Base-by-base conservation (phyloP, 2,113 vertebrate species). In the Acinonyx jubatus region DNA sequence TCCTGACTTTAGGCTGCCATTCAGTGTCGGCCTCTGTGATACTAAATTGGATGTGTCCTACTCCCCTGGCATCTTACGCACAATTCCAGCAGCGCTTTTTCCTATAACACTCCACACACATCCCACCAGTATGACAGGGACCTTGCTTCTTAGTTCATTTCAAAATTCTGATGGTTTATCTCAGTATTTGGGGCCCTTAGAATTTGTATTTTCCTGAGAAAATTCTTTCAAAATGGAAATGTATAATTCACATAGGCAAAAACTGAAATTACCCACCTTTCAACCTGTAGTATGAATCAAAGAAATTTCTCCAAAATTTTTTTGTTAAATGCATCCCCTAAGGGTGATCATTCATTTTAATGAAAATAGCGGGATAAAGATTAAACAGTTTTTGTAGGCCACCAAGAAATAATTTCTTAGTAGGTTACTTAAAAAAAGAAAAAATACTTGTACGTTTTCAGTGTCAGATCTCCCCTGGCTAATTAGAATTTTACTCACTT, bases 311-410 rank as follows among this genome's bases (percentile, higher is more conserved):
- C 41, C 92, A 97, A 78, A 80, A 85, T 97, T 5, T 89, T 92
- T 97, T 95, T 97, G 31, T 88, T 96, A 89, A 61, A 80, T 91
- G 88, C 73, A 14, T 97, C 97, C 50, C 78, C 81, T 97, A 98
- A 98, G 87, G 85, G 96, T 97, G 16, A 76, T 93, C 25, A 14
- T 69, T 95, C 80, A 74, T 92, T 93, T 96, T 94, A 93, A 73
- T 73, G 84, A 94, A 93, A 95, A 80, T 93, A 98, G 57, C 82
- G 74, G 96, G 5, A 31, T 0, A 16, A 92, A 91, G 93, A 68
- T 86, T 96, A 92, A 96, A 97, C 61, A 96, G 88, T 73, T 89
- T 98, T 98, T 89, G 0, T 98, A 98, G 98, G 97, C 96, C 96
- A 98, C 96, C 89, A 97, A 98, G 61, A 85, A 91, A 55, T 95